Base-by-base conservation (phyloP, 2,113 vertebrate species). In the Apteryx owenii region DNA sequence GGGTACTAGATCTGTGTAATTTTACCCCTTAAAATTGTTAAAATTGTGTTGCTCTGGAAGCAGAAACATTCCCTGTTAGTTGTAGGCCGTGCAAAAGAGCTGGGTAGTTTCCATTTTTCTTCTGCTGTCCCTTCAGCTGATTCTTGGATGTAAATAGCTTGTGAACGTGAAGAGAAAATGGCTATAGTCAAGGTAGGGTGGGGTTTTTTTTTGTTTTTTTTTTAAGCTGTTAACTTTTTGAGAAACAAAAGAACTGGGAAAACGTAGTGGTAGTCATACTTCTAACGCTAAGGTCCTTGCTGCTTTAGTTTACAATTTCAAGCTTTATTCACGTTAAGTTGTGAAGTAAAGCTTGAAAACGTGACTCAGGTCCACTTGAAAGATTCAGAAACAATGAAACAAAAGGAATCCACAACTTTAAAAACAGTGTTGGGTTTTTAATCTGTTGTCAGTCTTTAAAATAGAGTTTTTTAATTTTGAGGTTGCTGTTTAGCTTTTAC, bases 61-160 rank as follows among this genome's bases (percentile, higher is more conserved):
- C 1, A 2, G 40, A 9, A 9, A 8, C 0, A 1, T 44, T 16
- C 8, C 2, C 19, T 71, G 7, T 44, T 64, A 81, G 7, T 44
- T 87, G 38, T 44, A 72, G 72, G 16, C 70, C 12, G 5, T 22
- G 17, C 6, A 44, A 61, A 82, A 79, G 31, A 51, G 46, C 46
- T 48, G 46, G 17, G 46, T 18, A 19, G 14, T 79, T 75, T 81
- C 8, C 38, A 60, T 70, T 48, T 19, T 48, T 48, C 68, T 58
- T 73, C 81, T 46, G 4, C 10, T 68, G 64, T 48, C 48, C 3
- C 36, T 95, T 84, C 48, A 64, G 40, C 61, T 53, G 44, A 31
- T 20, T 79, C 19, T 60, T 28, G 46, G 28, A 12, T 42, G 20
- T 85, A 28, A 84, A 44, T 69, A 15, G 28, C 38, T 42, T 66